phyloP scores from a whole-genome alignment of 2,888 invertebrate species.

The Stenodema calcarata region DNA sequence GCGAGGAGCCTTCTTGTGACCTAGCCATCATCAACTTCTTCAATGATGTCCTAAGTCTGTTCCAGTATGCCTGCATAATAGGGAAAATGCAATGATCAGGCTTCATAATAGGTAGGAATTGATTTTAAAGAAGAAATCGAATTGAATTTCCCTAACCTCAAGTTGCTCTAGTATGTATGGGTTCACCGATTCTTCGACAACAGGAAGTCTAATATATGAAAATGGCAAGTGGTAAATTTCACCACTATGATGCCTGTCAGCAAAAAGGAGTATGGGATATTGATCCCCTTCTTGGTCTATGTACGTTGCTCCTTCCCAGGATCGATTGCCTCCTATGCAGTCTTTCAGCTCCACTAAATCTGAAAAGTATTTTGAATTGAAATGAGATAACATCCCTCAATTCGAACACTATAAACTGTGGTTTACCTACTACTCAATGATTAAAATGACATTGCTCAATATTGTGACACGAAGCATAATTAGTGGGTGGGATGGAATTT shows the following conservation, averaged over 20 bases:
- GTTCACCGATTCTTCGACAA: not conserved
- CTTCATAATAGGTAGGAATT: not conserved
- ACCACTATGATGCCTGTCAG: not conserved
- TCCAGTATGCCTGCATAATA: not conserved
- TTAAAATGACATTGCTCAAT: not conserved
- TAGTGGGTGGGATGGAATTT: not conserved
- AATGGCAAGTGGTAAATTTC: slow-evolving; percentile 23
- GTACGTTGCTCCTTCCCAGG: slow-evolving; percentile 22
- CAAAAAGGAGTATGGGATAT: not conserved
- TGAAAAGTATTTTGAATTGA: not conserved
- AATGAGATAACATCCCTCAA: not conserved
- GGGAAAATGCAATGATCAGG: not conserved
- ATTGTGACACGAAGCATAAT: not conserved
- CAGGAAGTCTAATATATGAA: not conserved
- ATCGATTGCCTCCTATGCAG: slow-evolving; percentile 24
- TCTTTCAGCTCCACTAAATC: not conserved
- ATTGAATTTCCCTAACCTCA: no score
- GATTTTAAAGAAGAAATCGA: not conserved
- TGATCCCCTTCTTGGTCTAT: not conserved
- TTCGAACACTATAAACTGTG: not conserved
- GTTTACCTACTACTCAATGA: not conserved
- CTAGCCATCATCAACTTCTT: not conserved
- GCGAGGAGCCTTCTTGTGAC: not conserved
- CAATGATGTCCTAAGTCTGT: not conserved
- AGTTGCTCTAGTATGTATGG: not conserved